Percentiles rank a stretch among this genome's conserved stretches.
Evolutionary conservation across 2,888 invertebrate genomes (phyloP).

Genomic region (Hedya salicella): DNA sequence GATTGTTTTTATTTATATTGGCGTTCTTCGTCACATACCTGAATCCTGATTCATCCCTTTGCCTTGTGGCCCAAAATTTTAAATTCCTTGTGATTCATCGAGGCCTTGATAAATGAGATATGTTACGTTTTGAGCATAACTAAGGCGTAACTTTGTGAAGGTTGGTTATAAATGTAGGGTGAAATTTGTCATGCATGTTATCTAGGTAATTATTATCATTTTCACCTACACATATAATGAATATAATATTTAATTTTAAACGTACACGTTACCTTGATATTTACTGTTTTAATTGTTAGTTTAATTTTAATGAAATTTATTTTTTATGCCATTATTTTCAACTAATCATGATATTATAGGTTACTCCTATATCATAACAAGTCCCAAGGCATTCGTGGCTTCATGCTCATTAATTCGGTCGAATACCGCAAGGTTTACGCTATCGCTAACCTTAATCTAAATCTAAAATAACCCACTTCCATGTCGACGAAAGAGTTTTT

Average conservation of each 20-base stretch:
- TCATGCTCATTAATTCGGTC: slow-evolving; percentile 56
- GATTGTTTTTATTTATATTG: slow-evolving; percentile 21
- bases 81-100: slow-evolving; percentile 63
- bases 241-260: too few relatives aligned
- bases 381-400: slow-evolving; percentile 49
- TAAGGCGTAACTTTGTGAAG: slow-evolving; percentile 14
- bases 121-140: slow-evolving; percentile 13
- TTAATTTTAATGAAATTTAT: neutral
- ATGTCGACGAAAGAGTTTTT: slow-evolving; percentile 33
- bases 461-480: slow-evolving; percentile 54
- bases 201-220: too few relatives aligned
- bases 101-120: slow-evolving; percentile 44
- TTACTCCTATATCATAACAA: slow-evolving; percentile 44
- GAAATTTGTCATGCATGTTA: slow-evolving; percentile 1
- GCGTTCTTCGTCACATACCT: slow-evolving; percentile 48
- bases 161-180: slow-evolving; percentile 2
- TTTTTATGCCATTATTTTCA: slow-evolving; percentile 2
- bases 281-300: too few relatives aligned
- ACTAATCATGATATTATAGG: slow-evolving; percentile 10
- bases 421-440: slow-evolving; percentile 51
- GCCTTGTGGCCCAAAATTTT: slow-evolving; percentile 65
- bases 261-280: too few relatives aligned
- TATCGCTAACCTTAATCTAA: slow-evolving; percentile 57
- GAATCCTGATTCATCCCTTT: slow-evolving; percentile 65
- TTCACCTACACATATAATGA: too few relatives aligned